Base-by-base conservation (phyloP, 1,140 invertebrate genomes). In the Hestina assimilis region DNA sequence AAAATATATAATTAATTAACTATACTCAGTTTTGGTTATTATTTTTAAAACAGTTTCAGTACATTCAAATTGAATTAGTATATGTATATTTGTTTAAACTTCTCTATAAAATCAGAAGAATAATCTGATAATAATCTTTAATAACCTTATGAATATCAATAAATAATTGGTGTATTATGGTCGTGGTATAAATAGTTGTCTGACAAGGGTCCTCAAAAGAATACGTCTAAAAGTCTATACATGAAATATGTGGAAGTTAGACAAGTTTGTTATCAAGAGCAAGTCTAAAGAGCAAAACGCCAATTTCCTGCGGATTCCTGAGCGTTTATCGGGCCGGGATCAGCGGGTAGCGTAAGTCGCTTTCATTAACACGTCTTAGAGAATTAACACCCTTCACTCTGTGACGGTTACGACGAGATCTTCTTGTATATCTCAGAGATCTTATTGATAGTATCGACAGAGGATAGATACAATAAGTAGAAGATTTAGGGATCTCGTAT, bases 321-420 rank as follows among this genome's bases (percentile, higher is more conserved):
- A 58, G 67, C 62, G 65, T 57, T 77, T 86, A 85, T 87, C 83
- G 69, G 51, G 43, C 56, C 54, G 66, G 73, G 76, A 85, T 85
- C 82, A 65, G 66, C 19, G 3, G 57, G 68, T 20, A 23, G 53
- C 69, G 74, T 83, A 72, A 69, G 73, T 59, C 57, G 72, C 77
- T 87, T 85, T 87, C 84, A 87, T 87, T 87, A 87, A 75, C 73
- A 72, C 68, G 75, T 74, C 76, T 87, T 82, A 79, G 76, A 81
- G 80, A 87, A 87, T 87, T 87, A 87, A 84, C 84, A 76, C 82
- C 78, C 83, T 81, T 69, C 60, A 58, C 35, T 33, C 11, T 19
- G 15, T 52, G 48, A 58, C 55, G 45, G 45, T 17, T 14, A 28
- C 48, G 29, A 31, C 15, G 55, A 43, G 55, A 43, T 29, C 51